Evolutionary conservation across 2,888 invertebrate genomes (phyloP).

Genomic region (Cenopis cana): DNA sequence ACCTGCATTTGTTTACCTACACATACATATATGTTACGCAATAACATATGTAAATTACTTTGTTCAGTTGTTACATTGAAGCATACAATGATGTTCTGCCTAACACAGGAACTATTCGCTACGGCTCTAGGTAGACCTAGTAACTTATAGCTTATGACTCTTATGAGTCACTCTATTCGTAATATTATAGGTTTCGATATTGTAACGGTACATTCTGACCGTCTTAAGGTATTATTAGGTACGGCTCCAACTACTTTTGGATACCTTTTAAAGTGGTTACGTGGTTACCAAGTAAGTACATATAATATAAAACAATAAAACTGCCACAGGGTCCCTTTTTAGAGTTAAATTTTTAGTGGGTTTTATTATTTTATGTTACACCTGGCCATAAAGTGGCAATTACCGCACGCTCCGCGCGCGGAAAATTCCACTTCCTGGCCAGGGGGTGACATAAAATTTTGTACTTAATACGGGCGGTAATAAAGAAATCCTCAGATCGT

Average conservation of each 20-base stretch:
- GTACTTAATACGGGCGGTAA: too few species aligned
- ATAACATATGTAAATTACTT: slow-evolving; percentile 34
- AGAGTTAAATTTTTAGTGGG: too few species aligned
- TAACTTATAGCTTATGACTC: slow-evolving; percentile 30
- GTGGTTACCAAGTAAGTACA: too few species aligned
- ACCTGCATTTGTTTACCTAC: slow-evolving; percentile 34
- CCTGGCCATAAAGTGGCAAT: too few species aligned
- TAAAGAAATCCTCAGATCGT: too few species aligned
- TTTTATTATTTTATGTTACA: too few species aligned
- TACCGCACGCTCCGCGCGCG: too few species aligned
- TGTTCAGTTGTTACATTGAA: slow-evolving; percentile 35
- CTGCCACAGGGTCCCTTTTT: too few species aligned
- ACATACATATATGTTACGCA: slow-evolving; percentile 16
- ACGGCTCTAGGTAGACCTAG: slow-evolving; percentile 10
- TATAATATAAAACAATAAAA: background rate
- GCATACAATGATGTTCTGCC: slow-evolving; percentile 24
- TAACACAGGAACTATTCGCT: slow-evolving; percentile 17
- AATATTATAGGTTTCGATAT: background rate
- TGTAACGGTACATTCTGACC: slow-evolving; percentile 34
- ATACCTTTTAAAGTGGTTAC: slow-evolving; percentile 10
- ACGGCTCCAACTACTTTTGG: slow-evolving; percentile 2
- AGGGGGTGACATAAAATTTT: too few species aligned
- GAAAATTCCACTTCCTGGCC: too few species aligned
- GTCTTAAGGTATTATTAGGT: slow-evolving; percentile 9
- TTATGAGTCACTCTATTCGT: slow-evolving; percentile 29